phyloP scores from a whole-genome alignment of 2,888 invertebrate genomes.

The Pinctada fucata region DNA sequence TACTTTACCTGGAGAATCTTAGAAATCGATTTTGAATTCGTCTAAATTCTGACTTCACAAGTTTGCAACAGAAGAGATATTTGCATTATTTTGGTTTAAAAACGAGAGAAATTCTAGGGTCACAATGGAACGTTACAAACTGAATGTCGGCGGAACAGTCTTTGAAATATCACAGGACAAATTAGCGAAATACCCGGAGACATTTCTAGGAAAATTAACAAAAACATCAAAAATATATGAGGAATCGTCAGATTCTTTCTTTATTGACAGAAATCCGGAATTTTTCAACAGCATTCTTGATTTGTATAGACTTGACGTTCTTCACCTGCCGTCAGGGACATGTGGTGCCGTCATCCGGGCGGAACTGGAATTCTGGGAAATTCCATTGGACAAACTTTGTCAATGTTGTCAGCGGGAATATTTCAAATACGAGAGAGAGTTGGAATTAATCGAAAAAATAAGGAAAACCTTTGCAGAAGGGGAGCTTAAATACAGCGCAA shows the following conservation, averaged over 20 bases:
- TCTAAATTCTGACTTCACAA: no score
- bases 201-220: slow-evolving; percentile 29
- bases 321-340: slow-evolving; percentile 41
- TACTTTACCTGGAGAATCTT: no score
- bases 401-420: slow-evolving; percentile 44
- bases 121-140: not conserved
- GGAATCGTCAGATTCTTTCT: slow-evolving; percentile 16
- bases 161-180: not conserved
- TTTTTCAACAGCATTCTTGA: slow-evolving; percentile 45
- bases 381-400: slow-evolving; percentile 31
- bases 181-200: slow-evolving; percentile 5
- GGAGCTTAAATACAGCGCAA: not conserved
- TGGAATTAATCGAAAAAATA: slow-evolving; percentile 18
- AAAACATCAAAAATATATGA: slow-evolving; percentile 21
- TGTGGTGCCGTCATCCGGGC: slow-evolving; percentile 38
- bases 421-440: slow-evolving; percentile 33
- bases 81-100: no score
- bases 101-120: no score
- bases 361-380: slow-evolving; percentile 42
- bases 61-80: no score
- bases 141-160: not conserved
- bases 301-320: slow-evolving; percentile 26
- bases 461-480: slow-evolving; percentile 1
- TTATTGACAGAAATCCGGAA: slow-evolving; percentile 44
- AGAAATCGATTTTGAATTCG: no score